These are phyloP conservation scores for Pseudorectes ferrugineus DNA, from an alignment of 2,113 vertebrate genomes.

Conservation along the genomic window DNA sequence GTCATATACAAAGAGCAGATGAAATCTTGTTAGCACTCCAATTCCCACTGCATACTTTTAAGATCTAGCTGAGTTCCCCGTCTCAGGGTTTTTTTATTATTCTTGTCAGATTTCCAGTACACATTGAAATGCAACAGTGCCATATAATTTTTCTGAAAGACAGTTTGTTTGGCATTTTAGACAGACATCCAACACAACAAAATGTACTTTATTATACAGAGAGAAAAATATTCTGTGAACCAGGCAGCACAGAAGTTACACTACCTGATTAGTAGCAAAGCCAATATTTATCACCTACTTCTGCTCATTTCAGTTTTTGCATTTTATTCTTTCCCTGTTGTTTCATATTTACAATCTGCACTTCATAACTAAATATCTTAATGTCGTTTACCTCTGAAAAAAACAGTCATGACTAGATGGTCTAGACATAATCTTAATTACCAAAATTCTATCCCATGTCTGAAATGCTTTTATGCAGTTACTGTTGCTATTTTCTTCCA, in stretches of 20 bases:
- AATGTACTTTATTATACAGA: constrained; percentile 48
- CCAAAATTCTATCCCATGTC: constrained; percentile 2
- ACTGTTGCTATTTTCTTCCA: constrained; percentile 33
- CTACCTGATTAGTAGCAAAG: constrained; percentile 30
- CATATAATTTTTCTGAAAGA: constrained; percentile 55
- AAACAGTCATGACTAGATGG: background rate
- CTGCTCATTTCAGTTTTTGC: background rate
- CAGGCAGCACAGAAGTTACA: constrained; percentile 14
- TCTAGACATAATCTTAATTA: constrained; percentile 44
- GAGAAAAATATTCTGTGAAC: constrained; percentile 39
- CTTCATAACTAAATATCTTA: constrained; percentile 19
- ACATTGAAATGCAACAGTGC: constrained; percentile 53
- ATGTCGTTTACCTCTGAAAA: background rate
- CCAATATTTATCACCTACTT: constrained; percentile 40
- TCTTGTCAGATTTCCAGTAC: constrained; percentile 49
- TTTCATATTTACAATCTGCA: constrained; percentile 19
- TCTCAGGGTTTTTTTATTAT: constrained; percentile 24
- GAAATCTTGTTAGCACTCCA: constrained; percentile 18
- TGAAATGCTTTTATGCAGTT: constrained; percentile 11
- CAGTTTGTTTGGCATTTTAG: constrained; percentile 61
- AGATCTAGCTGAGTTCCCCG: background rate
- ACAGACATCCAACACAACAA: constrained; percentile 54
- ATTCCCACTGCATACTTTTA: constrained; percentile 1
- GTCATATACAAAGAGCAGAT: background rate
- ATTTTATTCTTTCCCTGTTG: background rate